Evolutionary conservation across 2,797 vertebrate genomes (phyloP), one percentile per base, ranked within the genome.

Genomic region (Fistularia tabacaria): DNA sequence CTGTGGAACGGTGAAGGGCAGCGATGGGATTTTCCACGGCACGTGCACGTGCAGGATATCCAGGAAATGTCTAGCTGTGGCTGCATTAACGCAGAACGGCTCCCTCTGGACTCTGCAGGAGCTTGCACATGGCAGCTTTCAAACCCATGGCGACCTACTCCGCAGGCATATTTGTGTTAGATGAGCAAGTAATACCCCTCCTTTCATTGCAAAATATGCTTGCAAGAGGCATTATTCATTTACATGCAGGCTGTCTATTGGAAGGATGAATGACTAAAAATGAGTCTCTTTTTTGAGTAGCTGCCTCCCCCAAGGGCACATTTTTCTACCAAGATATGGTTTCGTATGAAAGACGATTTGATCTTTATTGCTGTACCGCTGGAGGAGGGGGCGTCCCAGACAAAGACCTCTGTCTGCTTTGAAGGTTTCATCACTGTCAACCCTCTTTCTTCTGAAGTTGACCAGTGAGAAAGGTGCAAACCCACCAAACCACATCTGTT

Each of bases 31-130:
- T 84, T 83, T 83, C 75, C 72, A 64, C 38, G 12, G 56, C 74
- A 82, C 54, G 51, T 81, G 56, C 74, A 82, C 54, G 51, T 81
- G 77, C 71, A 57, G 74, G 62, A 81, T 38, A 42, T 81, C 79
- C 75, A 84, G 82, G 83, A 87, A 85, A 79, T 3, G 67, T 77
- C 80, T 85, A 73, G 59, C 64, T 70, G 54, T 62, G 70, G 77
- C 76, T 71, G 67, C 59, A 42, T 54, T 38, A 73, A 69, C 74
- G 66, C 6, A 0, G 13, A 11, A 9, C 36, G 41, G 47, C 55
- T 47, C 3, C 57, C 55, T 49, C 49, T 37, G 7, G 0, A 54
- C 65, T 51, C 73, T 51, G 62, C 55, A 46, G 65, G 73, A 69
- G 64, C 59, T 47, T 10, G 64, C 25, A 25, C 25, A 25, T 25